A percentile compares a stretch with the other conserved stretches of the same genome.
These are phyloP conservation scores for Hyppa rectilinea DNA, from an alignment of 2,888 invertebrate species.

Conservation along the genomic window DNA sequence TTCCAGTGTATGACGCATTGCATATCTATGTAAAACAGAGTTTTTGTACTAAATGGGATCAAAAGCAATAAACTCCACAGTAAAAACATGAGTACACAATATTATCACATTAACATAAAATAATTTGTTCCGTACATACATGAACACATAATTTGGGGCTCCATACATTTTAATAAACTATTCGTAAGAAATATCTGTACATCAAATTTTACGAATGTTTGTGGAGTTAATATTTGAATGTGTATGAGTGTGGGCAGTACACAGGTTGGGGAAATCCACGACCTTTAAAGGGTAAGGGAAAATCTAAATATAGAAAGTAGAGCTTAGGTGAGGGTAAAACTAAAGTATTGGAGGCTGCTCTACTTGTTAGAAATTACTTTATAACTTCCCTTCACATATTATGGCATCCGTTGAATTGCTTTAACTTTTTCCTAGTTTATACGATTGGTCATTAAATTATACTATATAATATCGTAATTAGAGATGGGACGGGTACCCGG, in stretches of 20 bases:
- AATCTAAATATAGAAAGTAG: constrained; percentile 15
- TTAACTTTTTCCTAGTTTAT: not conserved
- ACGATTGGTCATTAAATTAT: not conserved
- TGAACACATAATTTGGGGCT: constrained; percentile 13
- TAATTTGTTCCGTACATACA: constrained; percentile 29
- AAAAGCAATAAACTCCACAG: constrained; percentile 14
- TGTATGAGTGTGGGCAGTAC: constrained; percentile 13
- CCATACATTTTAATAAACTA: constrained; percentile 20
- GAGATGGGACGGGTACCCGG: too few species aligned
- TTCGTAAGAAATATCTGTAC: constrained; percentile 21
- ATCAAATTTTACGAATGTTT: constrained; percentile 37
- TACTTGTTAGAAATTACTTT: not conserved
- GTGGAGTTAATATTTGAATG: constrained; percentile 41
- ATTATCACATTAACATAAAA: constrained; percentile 27
- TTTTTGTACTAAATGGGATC: constrained; percentile 21
- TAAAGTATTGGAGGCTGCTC: not conserved
- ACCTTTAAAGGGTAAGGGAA: constrained; percentile 20
- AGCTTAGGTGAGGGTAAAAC: not conserved
- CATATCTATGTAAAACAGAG: not conserved
- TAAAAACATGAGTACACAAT: not conserved
- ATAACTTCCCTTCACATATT: not conserved
- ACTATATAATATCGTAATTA: too few species aligned
- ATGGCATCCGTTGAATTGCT: too few species aligned
- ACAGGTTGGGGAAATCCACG: constrained; percentile 1
- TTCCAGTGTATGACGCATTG: not conserved